Conservation (phyloP, 2,888 invertebrate species). For the Lepeophtheirus nordmannii region DNA sequence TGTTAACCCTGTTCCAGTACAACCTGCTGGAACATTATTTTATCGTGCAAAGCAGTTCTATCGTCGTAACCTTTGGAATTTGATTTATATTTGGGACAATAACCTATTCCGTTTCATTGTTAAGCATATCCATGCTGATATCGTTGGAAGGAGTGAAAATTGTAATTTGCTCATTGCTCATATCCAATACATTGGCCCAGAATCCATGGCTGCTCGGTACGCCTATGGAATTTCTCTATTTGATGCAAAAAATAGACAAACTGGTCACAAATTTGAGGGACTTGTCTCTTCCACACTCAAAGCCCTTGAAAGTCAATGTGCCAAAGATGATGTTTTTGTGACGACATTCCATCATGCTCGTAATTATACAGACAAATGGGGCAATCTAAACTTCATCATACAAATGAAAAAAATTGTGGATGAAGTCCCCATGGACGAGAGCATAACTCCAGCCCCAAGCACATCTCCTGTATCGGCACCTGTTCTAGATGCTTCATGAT, state of each 20-base stretch:
- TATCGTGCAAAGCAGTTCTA: slow-evolving; percentile 23
- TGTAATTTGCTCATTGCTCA: slow-evolving; percentile 24
- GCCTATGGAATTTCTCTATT: slow-evolving; percentile 25
- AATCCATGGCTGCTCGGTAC: slow-evolving; percentile 23
- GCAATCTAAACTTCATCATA: slow-evolving; percentile 23
- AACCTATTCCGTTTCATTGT: slow-evolving; percentile 23
- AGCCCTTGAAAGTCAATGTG: slow-evolving; percentile 23
- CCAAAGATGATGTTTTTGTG: slow-evolving; percentile 23
- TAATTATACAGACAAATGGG: slow-evolving; percentile 20
- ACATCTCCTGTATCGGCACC: not conserved
- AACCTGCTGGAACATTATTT: slow-evolving; percentile 21
- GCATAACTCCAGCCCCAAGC: not conserved
- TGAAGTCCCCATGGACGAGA: slow-evolving; percentile 5
- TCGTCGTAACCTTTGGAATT: slow-evolving; percentile 21
- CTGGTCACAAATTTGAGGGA: slow-evolving; percentile 22
- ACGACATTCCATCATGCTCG: slow-evolving; percentile 18
- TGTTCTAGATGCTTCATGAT: not conserved
- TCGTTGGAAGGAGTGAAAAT: slow-evolving; percentile 18
- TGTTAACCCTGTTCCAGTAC: slow-evolving; percentile 24
- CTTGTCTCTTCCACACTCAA: slow-evolving; percentile 23
- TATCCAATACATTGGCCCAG: slow-evolving; percentile 23
- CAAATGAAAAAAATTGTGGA: slow-evolving; percentile 20
- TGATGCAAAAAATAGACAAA: slow-evolving; percentile 18
- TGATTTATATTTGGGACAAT: slow-evolving; percentile 23
- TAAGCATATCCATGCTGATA: slow-evolving; percentile 20